Percentiles rank a stretch among this genome's conserved stretches.
These are phyloP conservation scores for Hephaestus fuliginosus DNA, from an alignment of 2,797 vertebrate species.

Conservation along the genomic window DNA sequence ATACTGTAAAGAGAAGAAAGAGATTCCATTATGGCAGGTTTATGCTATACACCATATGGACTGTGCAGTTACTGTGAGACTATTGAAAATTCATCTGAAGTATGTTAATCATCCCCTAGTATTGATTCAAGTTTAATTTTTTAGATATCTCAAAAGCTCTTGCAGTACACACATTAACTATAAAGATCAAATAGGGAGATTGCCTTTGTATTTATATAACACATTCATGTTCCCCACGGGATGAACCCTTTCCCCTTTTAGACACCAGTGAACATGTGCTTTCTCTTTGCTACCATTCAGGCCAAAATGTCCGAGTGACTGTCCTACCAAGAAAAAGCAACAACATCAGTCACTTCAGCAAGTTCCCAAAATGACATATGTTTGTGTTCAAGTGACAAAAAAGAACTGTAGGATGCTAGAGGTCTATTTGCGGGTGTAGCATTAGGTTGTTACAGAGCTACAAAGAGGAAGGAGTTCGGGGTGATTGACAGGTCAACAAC, in stretches of 20 bases:
- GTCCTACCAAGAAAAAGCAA: background rate
- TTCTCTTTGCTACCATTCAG: background rate
- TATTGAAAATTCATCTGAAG: background rate
- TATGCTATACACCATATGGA: background rate
- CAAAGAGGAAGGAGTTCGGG: background rate
- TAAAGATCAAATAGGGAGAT: background rate
- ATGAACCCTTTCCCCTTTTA: too few relatives aligned
- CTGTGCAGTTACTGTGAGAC: background rate
- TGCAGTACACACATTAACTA: background rate
- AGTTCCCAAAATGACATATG: background rate
- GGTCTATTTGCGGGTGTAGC: background rate
- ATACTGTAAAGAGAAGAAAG: background rate
- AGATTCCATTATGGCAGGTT: background rate
- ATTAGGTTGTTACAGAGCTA: background rate
- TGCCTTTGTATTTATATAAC: background rate
- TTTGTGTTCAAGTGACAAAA: background rate
- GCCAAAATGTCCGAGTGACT: background rate
- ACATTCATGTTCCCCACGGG: background rate
- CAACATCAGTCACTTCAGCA: background rate
- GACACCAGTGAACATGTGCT: background rate
- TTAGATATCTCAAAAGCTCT: background rate
- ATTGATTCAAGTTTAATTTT: background rate
- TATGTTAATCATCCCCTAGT: background rate
- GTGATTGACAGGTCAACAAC: constrained; percentile 3
- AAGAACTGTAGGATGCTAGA: background rate